These are phyloP conservation scores for Sterrhoptilus dennistouni DNA, from an alignment of 2,113 vertebrate genomes.

Conservation along the genomic window DNA sequence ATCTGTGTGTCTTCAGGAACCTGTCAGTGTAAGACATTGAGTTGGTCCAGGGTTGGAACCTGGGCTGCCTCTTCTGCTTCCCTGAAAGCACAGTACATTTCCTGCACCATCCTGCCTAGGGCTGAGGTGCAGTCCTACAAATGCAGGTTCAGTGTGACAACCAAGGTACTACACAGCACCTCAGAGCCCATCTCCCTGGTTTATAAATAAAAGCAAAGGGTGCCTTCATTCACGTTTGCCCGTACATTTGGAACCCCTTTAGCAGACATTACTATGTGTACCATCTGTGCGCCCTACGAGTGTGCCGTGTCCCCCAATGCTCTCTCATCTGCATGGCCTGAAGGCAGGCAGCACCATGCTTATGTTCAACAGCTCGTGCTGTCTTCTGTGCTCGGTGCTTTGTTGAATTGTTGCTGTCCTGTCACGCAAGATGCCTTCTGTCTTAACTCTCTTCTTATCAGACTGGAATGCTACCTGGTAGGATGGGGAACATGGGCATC, in stretches of 20 bases:
- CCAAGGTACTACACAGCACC: not conserved
- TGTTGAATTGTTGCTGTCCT: not conserved
- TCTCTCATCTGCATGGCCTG: not conserved
- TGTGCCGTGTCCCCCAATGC: not conserved
- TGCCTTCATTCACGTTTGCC: not conserved
- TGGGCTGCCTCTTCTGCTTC: not conserved
- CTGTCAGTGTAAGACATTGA: not conserved
- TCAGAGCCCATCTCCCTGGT: not conserved
- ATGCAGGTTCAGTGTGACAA: not conserved
- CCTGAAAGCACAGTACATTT: not conserved
- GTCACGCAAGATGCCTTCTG: not conserved
- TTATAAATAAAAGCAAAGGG: not conserved
- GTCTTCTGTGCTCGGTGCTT: not conserved
- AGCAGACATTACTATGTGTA: not conserved
- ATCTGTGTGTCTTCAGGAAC: not conserved
- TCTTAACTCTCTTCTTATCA: not conserved
- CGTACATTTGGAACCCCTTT: not conserved
- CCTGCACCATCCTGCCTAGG: not conserved
- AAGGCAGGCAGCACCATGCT: not conserved
- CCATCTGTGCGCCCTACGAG: not conserved
- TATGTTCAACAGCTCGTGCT: not conserved
- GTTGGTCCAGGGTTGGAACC: not conserved
- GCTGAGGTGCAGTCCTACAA: not conserved
- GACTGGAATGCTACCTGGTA: not conserved
- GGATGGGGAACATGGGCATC: not conserved